Evolutionary conservation across 2,888 invertebrate species (phyloP).

Genomic region (Schrankia costaestrigalis): DNA sequence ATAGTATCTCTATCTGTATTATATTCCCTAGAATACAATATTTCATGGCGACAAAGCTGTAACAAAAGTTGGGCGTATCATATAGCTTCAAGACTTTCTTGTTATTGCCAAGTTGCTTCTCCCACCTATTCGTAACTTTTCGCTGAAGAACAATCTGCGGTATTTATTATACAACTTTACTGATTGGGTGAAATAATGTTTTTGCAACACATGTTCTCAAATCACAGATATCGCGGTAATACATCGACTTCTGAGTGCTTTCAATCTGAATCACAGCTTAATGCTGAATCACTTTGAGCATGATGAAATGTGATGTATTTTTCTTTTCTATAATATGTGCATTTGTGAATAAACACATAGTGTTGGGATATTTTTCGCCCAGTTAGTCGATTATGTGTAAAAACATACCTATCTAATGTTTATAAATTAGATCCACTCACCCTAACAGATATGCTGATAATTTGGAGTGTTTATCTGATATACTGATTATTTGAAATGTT

Average conservation of each 20-base stretch:
- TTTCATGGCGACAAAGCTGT: no score
- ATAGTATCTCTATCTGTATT: no score
- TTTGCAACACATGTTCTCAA: slow-evolving; percentile 3
- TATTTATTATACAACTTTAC: background rate
- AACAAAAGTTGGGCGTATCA: no score
- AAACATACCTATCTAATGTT: slow-evolving; percentile 16
- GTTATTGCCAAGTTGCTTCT: no score
- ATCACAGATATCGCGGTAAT: slow-evolving; percentile 1
- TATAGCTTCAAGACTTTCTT: no score
- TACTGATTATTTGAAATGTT: slow-evolving; percentile 9
- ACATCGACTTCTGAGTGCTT: slow-evolving; percentile 2
- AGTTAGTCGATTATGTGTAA: no score
- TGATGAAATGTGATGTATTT: background rate
- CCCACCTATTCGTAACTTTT: background rate
- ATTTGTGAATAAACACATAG: slow-evolving; percentile 4
- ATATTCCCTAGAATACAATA: no score
- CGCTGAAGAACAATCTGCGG: background rate
- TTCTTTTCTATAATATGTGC: background rate
- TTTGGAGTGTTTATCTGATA: slow-evolving; percentile 14
- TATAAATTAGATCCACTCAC: slow-evolving; percentile 13
- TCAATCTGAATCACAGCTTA: background rate
- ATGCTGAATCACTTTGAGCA: background rate
- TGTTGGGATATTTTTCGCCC: slow-evolving; percentile 7
- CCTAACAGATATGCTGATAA: slow-evolving; percentile 13
- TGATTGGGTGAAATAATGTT: slow-evolving; percentile 7